Percentiles rank a stretch among this genome's conserved stretches.
Evolutionary conservation across 2,888 invertebrate genomes (phyloP).

Genomic region (Digitonthophagus gazella): DNA sequence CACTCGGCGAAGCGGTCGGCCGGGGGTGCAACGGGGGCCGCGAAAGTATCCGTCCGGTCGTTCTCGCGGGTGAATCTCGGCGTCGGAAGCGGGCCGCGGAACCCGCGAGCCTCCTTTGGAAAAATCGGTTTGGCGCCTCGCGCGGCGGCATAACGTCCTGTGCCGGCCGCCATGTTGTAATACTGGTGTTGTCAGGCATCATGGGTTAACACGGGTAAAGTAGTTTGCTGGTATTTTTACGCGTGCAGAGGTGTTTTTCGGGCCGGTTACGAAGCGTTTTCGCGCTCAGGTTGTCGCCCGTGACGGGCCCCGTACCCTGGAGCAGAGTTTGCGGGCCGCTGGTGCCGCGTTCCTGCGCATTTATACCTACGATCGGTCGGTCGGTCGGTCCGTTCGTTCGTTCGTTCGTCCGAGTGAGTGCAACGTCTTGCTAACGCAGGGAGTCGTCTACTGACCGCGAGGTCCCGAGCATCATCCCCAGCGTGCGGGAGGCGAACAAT

Average conservation of each 20-base stretch:
- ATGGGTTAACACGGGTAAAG: constrained; percentile 50
- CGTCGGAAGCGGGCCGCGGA: constrained; percentile 7
- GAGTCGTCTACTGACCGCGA: constrained; percentile 51
- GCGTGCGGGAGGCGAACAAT: constrained; percentile 50
- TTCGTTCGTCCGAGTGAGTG: constrained; percentile 47
- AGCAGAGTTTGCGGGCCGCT: constrained; percentile 46
- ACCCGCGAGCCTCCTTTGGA: constrained; percentile 31
- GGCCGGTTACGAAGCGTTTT: constrained; percentile 31
- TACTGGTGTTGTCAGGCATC: constrained; percentile 51
- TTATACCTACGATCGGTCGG: constrained; percentile 37
- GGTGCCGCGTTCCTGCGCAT: constrained; percentile 53
- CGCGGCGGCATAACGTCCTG: constrained; percentile 50
- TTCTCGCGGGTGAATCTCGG: constrained; percentile 5
- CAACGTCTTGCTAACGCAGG: constrained; percentile 54
- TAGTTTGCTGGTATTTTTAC: constrained; percentile 40
- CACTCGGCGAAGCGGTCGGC: constrained; percentile 25
- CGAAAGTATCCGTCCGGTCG: background rate
- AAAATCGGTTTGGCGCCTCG: constrained; percentile 47
- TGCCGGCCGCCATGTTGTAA: constrained; percentile 54
- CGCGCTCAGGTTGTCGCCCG: constrained; percentile 37
- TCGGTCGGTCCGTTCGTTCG: too few species aligned
- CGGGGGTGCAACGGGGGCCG: constrained; percentile 1
- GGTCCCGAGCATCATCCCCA: constrained; percentile 47
- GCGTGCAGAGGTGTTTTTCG: constrained; percentile 31
- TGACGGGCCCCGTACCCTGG: constrained; percentile 42